A percentile compares a stretch with the other conserved stretches of the same genome.
phyloP scores from a whole-genome alignment of 1,140 invertebrate species.

The Hylaeus anthracinus region DNA sequence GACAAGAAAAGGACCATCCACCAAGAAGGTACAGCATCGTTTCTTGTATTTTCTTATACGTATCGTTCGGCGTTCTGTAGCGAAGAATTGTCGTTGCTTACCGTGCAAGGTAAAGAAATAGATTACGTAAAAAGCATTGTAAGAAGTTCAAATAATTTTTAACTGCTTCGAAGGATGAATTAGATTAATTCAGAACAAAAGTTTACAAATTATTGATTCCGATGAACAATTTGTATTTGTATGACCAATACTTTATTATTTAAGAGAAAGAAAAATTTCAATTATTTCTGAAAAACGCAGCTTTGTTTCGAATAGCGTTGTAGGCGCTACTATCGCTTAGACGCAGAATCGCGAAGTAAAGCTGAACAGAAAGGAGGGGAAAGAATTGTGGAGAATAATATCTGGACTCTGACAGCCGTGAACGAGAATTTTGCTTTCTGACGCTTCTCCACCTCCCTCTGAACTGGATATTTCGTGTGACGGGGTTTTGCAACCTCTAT shows the following conservation, averaged over 20 bases:
- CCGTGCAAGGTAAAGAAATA: background rate
- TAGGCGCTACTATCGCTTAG: background rate
- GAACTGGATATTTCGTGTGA: constrained; percentile 34
- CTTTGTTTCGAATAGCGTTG: background rate
- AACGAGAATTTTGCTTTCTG: constrained; percentile 50
- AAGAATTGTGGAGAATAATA: constrained; percentile 33
- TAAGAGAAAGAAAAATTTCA: no score
- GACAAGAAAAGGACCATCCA: no score
- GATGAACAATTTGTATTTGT: no score
- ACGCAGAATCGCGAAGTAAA: constrained; percentile 25
- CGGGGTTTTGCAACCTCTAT: constrained; percentile 53
- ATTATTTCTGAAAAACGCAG: background rate
- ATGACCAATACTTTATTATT: no score
- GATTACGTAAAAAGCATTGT: no score
- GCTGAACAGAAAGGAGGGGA: constrained; percentile 11
- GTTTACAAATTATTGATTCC: no score
- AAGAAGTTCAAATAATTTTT: no score
- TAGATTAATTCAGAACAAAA: no score
- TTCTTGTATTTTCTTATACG: no score
- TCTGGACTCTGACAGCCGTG: constrained; percentile 35
- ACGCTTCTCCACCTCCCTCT: constrained; percentile 3
- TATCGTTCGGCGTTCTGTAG: no score
- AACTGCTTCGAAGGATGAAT: no score
- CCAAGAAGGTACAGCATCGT: background rate
- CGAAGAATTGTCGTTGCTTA: background rate